phyloP scores from a whole-genome alignment of 2,113 vertebrate species.

The Myodes glareolus region DNA sequence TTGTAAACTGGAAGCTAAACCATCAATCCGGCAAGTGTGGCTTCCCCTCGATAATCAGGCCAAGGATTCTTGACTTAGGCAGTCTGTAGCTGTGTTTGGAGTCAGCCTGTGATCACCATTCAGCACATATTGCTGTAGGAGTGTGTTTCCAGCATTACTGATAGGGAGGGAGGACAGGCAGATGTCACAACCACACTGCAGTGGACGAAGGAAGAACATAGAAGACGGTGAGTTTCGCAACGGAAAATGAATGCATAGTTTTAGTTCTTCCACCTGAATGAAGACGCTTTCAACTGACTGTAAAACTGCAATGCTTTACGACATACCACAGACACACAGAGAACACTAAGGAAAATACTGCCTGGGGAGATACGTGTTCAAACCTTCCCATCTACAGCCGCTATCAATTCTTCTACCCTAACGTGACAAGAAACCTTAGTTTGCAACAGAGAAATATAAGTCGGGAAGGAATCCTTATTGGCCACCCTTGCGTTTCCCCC shows the following conservation, averaged over 20 bases:
- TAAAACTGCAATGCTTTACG: conserved; percentile 40
- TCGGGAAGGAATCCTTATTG: conserved; percentile 77
- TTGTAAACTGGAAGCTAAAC: background rate
- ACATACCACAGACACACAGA: conserved; percentile 21
- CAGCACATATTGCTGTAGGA: no score
- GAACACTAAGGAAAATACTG: conserved; percentile 78
- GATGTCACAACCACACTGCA: background rate
- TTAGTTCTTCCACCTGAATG: conserved; percentile 1
- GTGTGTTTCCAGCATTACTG: background rate
- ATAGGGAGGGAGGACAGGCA: background rate
- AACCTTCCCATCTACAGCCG: conserved; percentile 82
- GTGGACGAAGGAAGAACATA: background rate
- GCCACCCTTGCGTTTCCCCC: conserved; percentile 21
- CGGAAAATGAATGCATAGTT: conserved; percentile 32
- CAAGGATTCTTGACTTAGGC: background rate
- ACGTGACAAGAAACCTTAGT: conserved; percentile 80
- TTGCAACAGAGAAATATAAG: conserved; percentile 76
- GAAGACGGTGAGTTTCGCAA: background rate
- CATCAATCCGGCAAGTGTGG: background rate
- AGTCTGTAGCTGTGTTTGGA: background rate
- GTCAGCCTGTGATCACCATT: background rate
- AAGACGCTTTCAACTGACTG: conserved; percentile 20
- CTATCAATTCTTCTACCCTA: conserved; percentile 83
- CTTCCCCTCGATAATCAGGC: background rate
- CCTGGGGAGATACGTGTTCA: conserved; percentile 78